These are phyloP conservation scores for Centropristis striata DNA, from an alignment of 2,113 vertebrate species.

Conservation along the genomic window DNA sequence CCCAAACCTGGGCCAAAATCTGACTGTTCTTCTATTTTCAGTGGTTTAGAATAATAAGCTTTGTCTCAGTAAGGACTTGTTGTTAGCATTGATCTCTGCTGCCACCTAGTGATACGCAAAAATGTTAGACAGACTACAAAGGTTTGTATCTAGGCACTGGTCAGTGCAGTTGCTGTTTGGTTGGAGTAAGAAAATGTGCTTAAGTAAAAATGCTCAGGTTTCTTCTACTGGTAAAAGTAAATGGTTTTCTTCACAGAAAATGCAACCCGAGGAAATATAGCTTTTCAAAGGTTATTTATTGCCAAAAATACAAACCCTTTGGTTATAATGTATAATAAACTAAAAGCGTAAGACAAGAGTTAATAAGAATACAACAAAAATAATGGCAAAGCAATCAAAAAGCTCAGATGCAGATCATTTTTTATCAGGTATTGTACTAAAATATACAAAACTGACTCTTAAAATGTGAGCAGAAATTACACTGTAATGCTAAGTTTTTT, in stretches of 20 bases:
- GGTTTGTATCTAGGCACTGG: not conserved
- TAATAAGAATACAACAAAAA: not conserved
- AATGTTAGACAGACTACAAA: not conserved
- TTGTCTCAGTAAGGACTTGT: not conserved
- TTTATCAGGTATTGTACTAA: too few species aligned
- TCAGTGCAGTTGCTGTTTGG: not conserved
- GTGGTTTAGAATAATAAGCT: not conserved
- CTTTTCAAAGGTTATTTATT: slow-evolving; percentile 22
- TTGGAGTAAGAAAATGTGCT: not conserved
- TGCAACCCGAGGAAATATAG: not conserved
- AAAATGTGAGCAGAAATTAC: not conserved
- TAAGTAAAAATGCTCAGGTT: not conserved
- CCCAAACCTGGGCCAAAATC: not conserved
- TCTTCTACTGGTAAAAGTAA: not conserved
- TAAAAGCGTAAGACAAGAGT: not conserved
- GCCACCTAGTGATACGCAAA: slow-evolving; percentile 51
- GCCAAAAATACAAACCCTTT: not conserved
- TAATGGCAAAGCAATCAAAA: not conserved
- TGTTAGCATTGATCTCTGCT: slow-evolving; percentile 48
- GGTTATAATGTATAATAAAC: not conserved
- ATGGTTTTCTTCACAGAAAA: not conserved
- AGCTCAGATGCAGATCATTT: too few species aligned
- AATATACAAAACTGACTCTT: not conserved
- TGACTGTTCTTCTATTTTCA: not conserved
- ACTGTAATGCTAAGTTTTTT: not conserved